Conservation (phyloP, 2,113 vertebrate species). For the Lates calcarifer region DNA sequence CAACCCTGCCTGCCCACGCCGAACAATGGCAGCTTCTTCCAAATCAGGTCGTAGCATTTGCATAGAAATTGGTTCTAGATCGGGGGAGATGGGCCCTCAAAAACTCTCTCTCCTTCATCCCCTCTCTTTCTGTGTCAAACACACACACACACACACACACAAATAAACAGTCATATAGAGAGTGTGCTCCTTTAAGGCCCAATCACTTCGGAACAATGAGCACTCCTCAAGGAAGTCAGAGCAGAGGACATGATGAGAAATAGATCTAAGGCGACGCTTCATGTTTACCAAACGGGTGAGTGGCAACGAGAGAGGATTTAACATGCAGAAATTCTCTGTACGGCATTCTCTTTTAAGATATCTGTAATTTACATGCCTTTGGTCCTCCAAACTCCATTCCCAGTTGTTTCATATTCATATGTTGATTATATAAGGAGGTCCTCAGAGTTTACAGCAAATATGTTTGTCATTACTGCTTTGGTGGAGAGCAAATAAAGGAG, state of each 20-base stretch:
- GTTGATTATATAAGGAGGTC: slow-evolving; percentile 24
- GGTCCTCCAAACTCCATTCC: slow-evolving; percentile 10
- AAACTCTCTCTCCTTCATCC: slow-evolving; percentile 9
- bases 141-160: slow-evolving; percentile 30
- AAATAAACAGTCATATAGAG: slow-evolving; percentile 40
- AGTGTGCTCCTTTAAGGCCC: slow-evolving; percentile 53
- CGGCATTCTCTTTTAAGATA: slow-evolving; percentile 30
- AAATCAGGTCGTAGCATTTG: slow-evolving; percentile 72
- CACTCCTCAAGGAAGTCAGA: slow-evolving; percentile 53
- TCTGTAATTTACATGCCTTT: slow-evolving; percentile 39
- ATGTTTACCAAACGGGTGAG: slow-evolving; percentile 61
- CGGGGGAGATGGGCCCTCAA: slow-evolving; percentile 47
- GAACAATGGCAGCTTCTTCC: slow-evolving; percentile 55
- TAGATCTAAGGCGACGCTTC: slow-evolving; percentile 44
- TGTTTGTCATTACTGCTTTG: slow-evolving; percentile 16
- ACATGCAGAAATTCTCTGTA: slow-evolving; percentile 18
- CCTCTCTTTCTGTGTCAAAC: slow-evolving; percentile 9
- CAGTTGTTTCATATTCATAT: slow-evolving; percentile 46
- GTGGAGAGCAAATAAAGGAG: background rate
- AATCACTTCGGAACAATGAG: slow-evolving; percentile 66
- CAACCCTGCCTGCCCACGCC: slow-evolving; percentile 1
- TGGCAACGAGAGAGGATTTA: slow-evolving; percentile 18
- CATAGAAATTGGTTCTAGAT: slow-evolving; percentile 81
- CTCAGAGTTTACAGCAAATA: slow-evolving; percentile 6
- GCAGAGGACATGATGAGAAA: slow-evolving; percentile 62